Conservation (phyloP, 1,140 invertebrate genomes). For the Listronotus oregonensis region DNA sequence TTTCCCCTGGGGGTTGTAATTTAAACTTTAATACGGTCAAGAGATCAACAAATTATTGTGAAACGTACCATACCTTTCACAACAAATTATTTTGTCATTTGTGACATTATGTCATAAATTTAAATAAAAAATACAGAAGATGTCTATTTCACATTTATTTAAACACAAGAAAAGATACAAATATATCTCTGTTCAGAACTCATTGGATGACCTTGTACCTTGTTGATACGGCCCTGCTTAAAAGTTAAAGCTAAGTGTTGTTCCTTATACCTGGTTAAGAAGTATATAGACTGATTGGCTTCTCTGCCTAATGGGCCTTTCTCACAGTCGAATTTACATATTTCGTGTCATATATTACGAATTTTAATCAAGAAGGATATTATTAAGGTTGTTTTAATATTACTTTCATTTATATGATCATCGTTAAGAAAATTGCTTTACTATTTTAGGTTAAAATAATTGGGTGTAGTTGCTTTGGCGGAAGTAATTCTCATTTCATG, state of each 20-base stretch:
- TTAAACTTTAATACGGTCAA: no score
- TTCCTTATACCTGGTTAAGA: slow-evolving; percentile 18
- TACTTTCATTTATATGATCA: slow-evolving; percentile 21
- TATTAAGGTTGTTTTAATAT: slow-evolving; percentile 28
- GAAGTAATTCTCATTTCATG: no score
- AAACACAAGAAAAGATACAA: no score
- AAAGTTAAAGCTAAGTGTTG: not conserved
- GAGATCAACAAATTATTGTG: no score
- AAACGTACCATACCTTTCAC: no score
- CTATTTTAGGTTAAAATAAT: slow-evolving; percentile 24
- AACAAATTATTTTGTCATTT: no score
- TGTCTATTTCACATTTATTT: no score
- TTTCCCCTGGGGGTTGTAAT: no score
- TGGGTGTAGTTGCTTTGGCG: not conserved
- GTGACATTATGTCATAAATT: no score
- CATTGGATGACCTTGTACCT: no score
- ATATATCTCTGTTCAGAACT: no score
- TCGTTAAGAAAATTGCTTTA: slow-evolving; percentile 34
- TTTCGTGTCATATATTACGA: slow-evolving; percentile 34
- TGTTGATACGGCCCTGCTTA: not conserved
- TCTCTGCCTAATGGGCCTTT: slow-evolving; percentile 33
- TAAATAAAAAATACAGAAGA: no score
- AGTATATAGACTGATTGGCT: slow-evolving; percentile 32
- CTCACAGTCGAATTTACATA: slow-evolving; percentile 34
- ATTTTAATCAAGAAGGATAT: slow-evolving; percentile 36